phyloP scores from a whole-genome alignment of 2,888 invertebrate genomes.

The Tetrapedia diversipes region DNA sequence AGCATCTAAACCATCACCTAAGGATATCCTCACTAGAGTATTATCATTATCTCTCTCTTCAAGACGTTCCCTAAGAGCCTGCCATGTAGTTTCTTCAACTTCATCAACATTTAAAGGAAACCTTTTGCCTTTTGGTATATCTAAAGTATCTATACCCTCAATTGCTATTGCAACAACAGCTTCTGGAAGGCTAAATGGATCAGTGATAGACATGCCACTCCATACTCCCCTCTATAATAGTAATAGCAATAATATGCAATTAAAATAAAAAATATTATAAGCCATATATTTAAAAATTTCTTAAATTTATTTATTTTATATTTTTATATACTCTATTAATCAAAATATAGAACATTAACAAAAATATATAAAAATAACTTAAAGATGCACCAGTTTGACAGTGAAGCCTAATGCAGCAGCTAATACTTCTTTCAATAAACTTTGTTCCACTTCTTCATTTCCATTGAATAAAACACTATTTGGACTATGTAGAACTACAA shows the following conservation, averaged over 20 bases:
- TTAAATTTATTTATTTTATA: background rate
- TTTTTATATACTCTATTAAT: background rate
- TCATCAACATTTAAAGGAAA: slow-evolving; percentile 86
- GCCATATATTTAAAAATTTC: no score
- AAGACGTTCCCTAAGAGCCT: slow-evolving; percentile 85
- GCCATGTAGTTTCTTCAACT: slow-evolving; percentile 86
- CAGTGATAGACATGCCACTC: slow-evolving; percentile 87
- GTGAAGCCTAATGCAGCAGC: slow-evolving; percentile 89
- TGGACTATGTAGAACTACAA: slow-evolving; percentile 88
- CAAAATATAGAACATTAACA: background rate
- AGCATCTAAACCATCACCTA: slow-evolving; percentile 86
- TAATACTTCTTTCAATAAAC: slow-evolving; percentile 88
- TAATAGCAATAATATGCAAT: background rate
- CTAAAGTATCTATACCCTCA: slow-evolving; percentile 86
- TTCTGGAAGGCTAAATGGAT: slow-evolving; percentile 90
- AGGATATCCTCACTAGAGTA: slow-evolving; percentile 86
- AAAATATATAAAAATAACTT: background rate
- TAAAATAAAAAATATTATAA: slow-evolving; percentile 9
- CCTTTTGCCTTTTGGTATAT: slow-evolving; percentile 81
- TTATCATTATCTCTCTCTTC: slow-evolving; percentile 86
- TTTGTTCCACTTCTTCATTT: slow-evolving; percentile 86
- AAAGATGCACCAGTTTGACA: slow-evolving; percentile 86
- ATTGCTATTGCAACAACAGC: slow-evolving; percentile 88
- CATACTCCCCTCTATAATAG: slow-evolving; percentile 83
- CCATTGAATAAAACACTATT: slow-evolving; percentile 88